Base-by-base conservation (phyloP, 2,888 invertebrate genomes). In the Drosophila conformis region DNA sequence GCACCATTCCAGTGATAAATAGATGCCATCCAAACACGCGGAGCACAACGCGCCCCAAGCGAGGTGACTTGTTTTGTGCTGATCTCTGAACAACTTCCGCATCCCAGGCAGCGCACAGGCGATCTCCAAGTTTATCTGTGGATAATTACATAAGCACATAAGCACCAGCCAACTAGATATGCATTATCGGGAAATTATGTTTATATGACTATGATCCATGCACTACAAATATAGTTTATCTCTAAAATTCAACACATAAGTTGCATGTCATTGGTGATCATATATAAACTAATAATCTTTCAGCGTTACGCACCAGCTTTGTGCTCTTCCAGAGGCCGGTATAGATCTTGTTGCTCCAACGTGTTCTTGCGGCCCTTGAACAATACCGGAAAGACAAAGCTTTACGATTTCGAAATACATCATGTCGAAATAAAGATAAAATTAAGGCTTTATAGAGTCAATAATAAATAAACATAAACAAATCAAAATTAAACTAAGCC, bases 341-440 rank as follows among this genome's bases (percentile, higher is more conserved):
- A 96, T 49, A 98, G 93, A 92, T 98, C 98, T 48, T 95, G 94
- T 49, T 95, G 94, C 76, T 96, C 96, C 63, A 98, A 92, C 48
- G 96, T 95, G 85, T 96, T 95, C 65, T 94, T 94, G 82, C 95
- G 95, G 0, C 97, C 98, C 90, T 95, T 95, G 80, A 95, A 95
- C 92, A 97, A 97, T 80, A 97, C 93, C 4, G 95, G 96, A 84
- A 96, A 93, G 65, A 96, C 96, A 95, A 97, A 98, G 93, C 96
- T 96, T 64, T 56, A 64, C 25, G 57, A 59, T 13, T 42, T n/a
- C 42, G 18, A 36, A 27, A 59, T 18, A 31, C 21, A 21, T 21
- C 7, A 10, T 27, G 27, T 11, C 8, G 10, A 57, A 73, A 61
- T 25, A 62, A 40, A 74, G 63, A 72, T 70, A 73, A 57, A 36